phyloP scores from a whole-genome alignment of 2,797 vertebrate genomes.

The Neomorphus geoffroyi region DNA sequence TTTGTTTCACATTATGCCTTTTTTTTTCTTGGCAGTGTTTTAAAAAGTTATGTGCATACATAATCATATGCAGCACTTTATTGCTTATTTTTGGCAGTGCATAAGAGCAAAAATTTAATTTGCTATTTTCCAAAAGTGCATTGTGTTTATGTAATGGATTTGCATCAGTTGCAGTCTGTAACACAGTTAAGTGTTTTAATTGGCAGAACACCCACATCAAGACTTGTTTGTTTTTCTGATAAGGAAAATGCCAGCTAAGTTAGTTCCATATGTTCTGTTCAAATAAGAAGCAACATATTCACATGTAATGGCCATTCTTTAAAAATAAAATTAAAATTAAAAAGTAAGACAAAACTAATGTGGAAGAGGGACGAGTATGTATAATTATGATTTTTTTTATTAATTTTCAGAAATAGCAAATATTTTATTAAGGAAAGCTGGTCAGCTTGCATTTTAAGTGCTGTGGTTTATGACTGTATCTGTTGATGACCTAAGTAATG shows the following conservation, averaged over 20 bases:
- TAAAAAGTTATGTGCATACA: constrained; percentile 59
- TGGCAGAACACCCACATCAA: constrained; percentile 81
- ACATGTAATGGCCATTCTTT: constrained; percentile 69
- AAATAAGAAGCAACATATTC: constrained; percentile 60
- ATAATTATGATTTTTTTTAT: not conserved
- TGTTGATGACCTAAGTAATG: not conserved
- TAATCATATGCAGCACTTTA: constrained; percentile 60
- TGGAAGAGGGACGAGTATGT: not conserved
- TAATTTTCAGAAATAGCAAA: not conserved
- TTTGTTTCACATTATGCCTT: constrained; percentile 43
- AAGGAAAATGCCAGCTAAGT: constrained; percentile 80
- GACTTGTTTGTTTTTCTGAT: constrained; percentile 81
- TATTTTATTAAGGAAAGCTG: not conserved
- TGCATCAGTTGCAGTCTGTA: constrained; percentile 75
- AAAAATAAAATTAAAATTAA: constrained; percentile 62
- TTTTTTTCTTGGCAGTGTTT: constrained; percentile 21
- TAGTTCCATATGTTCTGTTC: constrained; percentile 77
- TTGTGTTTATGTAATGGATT: constrained; percentile 77
- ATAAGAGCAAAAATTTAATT: constrained; percentile 76
- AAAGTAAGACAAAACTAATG: not conserved
- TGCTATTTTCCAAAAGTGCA: constrained; percentile 73
- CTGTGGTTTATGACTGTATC: not conserved
- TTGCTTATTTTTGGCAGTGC: constrained; percentile 64
- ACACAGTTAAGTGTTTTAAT: constrained; percentile 78
- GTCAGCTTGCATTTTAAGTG: not conserved